Conservation (phyloP, 2,113 vertebrate species). For the Peromyscus maniculatus region DNA sequence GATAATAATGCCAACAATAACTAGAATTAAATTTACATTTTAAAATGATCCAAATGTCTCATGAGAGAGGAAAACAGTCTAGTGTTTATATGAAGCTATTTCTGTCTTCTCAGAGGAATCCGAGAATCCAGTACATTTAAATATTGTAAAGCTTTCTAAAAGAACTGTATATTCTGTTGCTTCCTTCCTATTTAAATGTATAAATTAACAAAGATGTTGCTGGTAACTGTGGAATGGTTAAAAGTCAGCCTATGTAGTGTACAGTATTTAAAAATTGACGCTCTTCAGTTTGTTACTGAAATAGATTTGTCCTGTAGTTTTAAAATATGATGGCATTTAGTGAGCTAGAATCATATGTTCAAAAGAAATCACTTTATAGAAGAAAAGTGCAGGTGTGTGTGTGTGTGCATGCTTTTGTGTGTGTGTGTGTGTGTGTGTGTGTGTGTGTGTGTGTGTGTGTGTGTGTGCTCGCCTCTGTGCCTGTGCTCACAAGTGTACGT, state of each 20-base stretch:
- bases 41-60: slow-evolving; percentile 40
- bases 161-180: background rate
- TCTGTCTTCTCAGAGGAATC: slow-evolving; percentile 28
- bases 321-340: background rate
- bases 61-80: background rate
- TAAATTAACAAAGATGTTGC: slow-evolving; percentile 5
- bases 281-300: background rate
- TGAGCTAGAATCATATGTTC: background rate
- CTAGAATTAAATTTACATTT: slow-evolving; percentile 62
- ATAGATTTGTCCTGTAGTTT: slow-evolving; percentile 16
- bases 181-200: background rate
- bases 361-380: background rate
- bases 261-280: background rate
- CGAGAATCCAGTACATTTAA: background rate
- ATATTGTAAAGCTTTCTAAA: background rate
- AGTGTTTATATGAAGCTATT: slow-evolving; percentile 41
- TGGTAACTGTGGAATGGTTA: background rate
- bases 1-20: slow-evolving; percentile 44
- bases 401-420: background rate
- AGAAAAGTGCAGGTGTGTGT: background rate
- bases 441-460: background rate
- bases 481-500: background rate
- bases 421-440: background rate
- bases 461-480: background rate
- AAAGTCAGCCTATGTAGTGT: background rate